A percentile compares a stretch with the other conserved stretches of the same genome.
These are phyloP conservation scores for Nomada goodeniana DNA, from an alignment of 2,888 invertebrate genomes.

Conservation along the genomic window DNA sequence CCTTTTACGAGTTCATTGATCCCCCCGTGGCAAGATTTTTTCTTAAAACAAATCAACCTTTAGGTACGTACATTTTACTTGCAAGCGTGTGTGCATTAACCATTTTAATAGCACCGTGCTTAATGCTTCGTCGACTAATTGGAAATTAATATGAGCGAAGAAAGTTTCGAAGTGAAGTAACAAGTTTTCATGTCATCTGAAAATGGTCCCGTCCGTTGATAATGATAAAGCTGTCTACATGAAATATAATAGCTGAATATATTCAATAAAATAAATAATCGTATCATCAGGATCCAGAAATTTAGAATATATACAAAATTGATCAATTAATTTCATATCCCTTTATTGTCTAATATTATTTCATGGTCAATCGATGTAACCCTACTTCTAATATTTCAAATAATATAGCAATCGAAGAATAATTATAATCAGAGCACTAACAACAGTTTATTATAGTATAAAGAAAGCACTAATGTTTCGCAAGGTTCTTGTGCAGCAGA, in stretches of 20 bases:
- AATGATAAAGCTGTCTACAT: no score
- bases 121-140: slow-evolving; percentile 54
- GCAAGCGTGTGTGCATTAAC: slow-evolving; percentile 55
- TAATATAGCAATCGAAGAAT: neutral
- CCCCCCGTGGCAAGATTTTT: slow-evolving; percentile 33
- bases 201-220: no score
- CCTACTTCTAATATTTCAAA: neutral
- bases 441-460: neutral
- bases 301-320: neutral
- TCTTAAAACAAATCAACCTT: slow-evolving; percentile 42
- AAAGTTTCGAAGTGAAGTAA: neutral
- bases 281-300: neutral
- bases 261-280: neutral
- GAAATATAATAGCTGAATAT: neutral
- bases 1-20: slow-evolving; percentile 26
- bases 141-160: slow-evolving; percentile 9
- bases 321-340: neutral
- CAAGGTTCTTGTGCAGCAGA: slow-evolving; percentile 41
- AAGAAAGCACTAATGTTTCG: neutral
- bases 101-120: slow-evolving; percentile 48
- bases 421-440: slow-evolving; percentile 7
- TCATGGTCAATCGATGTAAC: neutral
- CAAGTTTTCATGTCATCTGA: neutral
- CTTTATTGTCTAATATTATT: neutral
- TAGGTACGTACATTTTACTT: slow-evolving; percentile 66